Conservation (phyloP, 2,113 vertebrate species). For the Formicarius rufipectus region DNA sequence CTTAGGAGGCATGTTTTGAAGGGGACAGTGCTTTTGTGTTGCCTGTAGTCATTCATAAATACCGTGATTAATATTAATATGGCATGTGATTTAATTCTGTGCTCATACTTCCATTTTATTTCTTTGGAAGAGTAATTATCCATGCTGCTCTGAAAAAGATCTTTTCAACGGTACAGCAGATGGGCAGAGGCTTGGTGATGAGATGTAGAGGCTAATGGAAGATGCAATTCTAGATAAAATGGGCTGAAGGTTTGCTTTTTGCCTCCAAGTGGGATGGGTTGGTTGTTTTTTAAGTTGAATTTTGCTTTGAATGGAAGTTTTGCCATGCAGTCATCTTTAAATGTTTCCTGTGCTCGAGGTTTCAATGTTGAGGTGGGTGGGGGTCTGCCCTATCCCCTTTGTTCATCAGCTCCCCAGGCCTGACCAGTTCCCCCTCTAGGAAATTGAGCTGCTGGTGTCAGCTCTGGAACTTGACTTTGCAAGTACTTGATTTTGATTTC, state of each 20-base stretch:
- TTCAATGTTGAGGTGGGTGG: not conserved
- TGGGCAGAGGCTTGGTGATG: not conserved
- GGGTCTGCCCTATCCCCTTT: not conserved
- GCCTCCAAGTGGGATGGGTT: not conserved
- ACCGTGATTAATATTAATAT: not conserved
- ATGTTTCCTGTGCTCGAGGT: not conserved
- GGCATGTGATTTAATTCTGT: not conserved
- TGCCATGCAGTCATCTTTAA: not conserved
- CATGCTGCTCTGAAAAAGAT: not conserved
- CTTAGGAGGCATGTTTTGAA: not conserved
- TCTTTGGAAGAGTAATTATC: not conserved
- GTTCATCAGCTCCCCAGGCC: not conserved
- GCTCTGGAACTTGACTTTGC: not conserved
- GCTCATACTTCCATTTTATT: not conserved
- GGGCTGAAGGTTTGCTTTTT: not conserved
- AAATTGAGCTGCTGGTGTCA: not conserved
- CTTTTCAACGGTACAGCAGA: not conserved
- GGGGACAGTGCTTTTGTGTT: not conserved
- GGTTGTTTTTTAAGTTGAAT: not conserved
- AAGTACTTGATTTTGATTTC: not conserved
- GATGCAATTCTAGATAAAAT: not conserved
- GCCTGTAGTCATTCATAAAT: not conserved
- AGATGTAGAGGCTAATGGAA: not conserved
- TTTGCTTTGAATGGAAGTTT: not conserved
- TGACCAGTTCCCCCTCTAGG: rapidly evolving